Evolutionary conservation across 2,888 invertebrate species (phyloP).

Genomic region (Tipula lateralis): DNA sequence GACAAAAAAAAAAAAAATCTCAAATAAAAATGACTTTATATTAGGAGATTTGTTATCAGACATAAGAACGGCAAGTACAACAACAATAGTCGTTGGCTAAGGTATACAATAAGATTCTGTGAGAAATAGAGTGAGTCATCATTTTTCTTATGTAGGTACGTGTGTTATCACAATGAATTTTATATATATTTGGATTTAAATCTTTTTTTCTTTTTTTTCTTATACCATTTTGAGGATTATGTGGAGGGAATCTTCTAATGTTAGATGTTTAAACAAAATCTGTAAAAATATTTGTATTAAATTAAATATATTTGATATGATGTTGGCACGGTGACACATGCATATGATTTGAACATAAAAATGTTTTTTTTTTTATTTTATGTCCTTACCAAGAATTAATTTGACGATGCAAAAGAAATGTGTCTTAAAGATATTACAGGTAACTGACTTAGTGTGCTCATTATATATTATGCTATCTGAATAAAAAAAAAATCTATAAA

Average conservation of each 20-base stretch:
- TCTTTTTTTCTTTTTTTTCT: neutral
- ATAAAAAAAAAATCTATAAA: no score
- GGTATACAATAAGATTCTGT: neutral
- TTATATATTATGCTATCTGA: no score
- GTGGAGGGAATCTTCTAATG: neutral
- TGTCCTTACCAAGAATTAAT: no score
- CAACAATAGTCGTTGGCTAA: neutral
- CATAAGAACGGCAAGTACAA: neutral
- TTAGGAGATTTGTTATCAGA: neutral
- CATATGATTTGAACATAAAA: neutral
- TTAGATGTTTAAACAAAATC: neutral
- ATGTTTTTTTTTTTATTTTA: neutral
- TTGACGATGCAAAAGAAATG: no score
- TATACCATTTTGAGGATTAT: neutral
- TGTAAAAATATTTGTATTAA: neutral
- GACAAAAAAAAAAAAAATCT: neutral
- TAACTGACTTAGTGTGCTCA: no score
- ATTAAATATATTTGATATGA: neutral
- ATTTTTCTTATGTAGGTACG: neutral
- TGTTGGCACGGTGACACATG: neutral
- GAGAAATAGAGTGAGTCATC: conserved; percentile 9
- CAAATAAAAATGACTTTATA: neutral
- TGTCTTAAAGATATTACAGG: no score
- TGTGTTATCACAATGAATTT: neutral
- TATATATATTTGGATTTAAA: conserved; percentile 14